Evolutionary conservation across 2,113 vertebrate genomes (phyloP), one percentile per base, ranked within the genome.

Genomic region (Nibea coibor): DNA sequence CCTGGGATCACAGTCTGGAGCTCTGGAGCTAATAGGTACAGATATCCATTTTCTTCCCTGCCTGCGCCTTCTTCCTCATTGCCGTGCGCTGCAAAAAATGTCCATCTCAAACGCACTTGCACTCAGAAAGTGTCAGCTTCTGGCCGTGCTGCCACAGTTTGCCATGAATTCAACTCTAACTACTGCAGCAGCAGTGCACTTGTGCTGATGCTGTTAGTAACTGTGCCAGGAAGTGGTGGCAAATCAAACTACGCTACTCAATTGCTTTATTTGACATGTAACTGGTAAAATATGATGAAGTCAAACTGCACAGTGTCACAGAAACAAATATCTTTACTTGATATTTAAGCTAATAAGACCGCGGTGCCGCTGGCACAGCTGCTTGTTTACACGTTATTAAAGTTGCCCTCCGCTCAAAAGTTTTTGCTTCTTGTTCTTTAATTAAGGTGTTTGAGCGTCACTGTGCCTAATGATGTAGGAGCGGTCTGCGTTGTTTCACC

Each of bases 1-100:
- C 92, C 64, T 31, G 91, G 90, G 89, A 91, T 61, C 87, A 26
- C 2, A 76, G 88, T 64, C 73, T 15, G 88, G 88, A 94, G 68
- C 92, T 64, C 88, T 78, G 72, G 87, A 91, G 91, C 94, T 95
- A 94, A 91, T 69, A 93, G 88, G 89, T 93, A 83, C 94, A 94
- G 93, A 94, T 54, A 94, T 87, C 94, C 69, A 87, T 89, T 90
- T 94, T 89, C 87, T 92, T 94, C 86, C 91, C 93, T 84, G 80
- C 93, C 92, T 93, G 86, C 61, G 78, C 89, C 83, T 78, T 76
- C 84, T 82, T 84, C 80, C 78, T 88, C 81, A 39, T 88, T 74
- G 73, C 71, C 39, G 73, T 57, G 73, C 89, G 73, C 91, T 93
- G 89, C 88, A 92, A 92, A 81, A 93, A 91, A 79, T 90, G 86